Evolutionary conservation across 2,113 vertebrate genomes (phyloP), one percentile per base, ranked within the genome.

Genomic region (Pteropus alecto): DNA sequence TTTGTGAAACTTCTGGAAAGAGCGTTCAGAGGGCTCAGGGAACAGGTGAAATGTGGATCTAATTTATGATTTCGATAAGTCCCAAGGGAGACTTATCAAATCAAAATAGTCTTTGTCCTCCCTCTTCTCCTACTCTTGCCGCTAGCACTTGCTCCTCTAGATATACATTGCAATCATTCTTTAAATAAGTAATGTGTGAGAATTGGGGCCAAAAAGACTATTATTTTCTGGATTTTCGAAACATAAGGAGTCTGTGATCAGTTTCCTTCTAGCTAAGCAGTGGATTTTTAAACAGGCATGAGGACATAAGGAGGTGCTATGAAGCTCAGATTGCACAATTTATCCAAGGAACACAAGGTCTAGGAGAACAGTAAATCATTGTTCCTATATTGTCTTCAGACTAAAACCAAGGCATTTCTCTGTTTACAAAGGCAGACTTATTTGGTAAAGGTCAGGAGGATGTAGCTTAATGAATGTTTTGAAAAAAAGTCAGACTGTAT

Each of bases 381-480:
- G 77, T 96, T 93, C 28, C 51, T 11, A 26, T 65, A 97, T 86
- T 94, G 71, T 92, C 71, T 92, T 79, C 71, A 83, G 77, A 86
- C 56, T 54, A 60, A 95, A 92, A 77, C 81, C 48, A 86, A 54
- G 41, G 16, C 19, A 68, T 67, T 91, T 79, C 33, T 97, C 41
- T 91, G 10, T 96, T 94, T 82, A 91, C 85, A 96, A 94, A 95
- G 67, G 33, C 9, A 60, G 73, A 77, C 56, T 90, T 93, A 81
- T 54, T 94, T 94, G 35, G 43, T 83, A 96, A 95, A 93, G 77
- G 77, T 74, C 28, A 86, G 46, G 24, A 97, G 51, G 89, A 96
- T 88, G 56, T 93, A 63, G n/a, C 51, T 48, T 65, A 70, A 85
- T 41, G n/a, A 90, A 58, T 74, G 63, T 77, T 78, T 87, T 68